These are phyloP conservation scores for Caenorhabditis wallacei DNA, from an alignment of 2,888 invertebrate genomes.

Conservation along the genomic window DNA sequence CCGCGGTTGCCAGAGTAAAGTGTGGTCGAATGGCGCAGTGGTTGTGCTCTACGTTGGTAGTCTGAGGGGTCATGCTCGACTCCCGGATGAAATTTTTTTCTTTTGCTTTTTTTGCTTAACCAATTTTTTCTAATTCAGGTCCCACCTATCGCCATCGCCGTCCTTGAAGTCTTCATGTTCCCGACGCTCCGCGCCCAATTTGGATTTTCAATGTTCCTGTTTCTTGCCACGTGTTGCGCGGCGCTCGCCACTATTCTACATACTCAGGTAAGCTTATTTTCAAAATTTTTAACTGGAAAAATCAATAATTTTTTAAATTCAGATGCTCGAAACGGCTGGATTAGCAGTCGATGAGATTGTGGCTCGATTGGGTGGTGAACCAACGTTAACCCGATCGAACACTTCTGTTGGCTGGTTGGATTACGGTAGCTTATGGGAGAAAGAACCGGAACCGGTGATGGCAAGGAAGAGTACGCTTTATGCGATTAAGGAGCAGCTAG, in stretches of 20 bases:
- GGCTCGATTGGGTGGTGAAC: slow-evolving; percentile 47
- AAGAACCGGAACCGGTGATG: slow-evolving; percentile 33
- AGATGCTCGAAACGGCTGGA: slow-evolving; percentile 75
- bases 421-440: slow-evolving; percentile 64
- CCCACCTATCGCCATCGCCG: slow-evolving; percentile 76
- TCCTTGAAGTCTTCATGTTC: slow-evolving; percentile 76
- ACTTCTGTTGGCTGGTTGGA: slow-evolving; percentile 63
- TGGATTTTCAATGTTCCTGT: slow-evolving; percentile 74
- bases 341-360: slow-evolving; percentile 70
- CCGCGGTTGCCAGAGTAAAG: too few species aligned
- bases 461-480: background rate
- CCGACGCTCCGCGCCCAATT: slow-evolving; percentile 69
- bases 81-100: too few species aligned
- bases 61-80: too few species aligned
- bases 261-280: slow-evolving; percentile 38
- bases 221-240: slow-evolving; percentile 64
- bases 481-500: slow-evolving; percentile 12
- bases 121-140: too few species aligned
- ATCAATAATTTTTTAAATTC: slow-evolving; percentile 13
- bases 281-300: background rate
- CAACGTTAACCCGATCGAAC: slow-evolving; percentile 47
- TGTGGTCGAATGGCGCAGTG: too few species aligned
- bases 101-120: too few species aligned
- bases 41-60: too few species aligned
- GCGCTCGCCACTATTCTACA: slow-evolving; percentile 61